Evolutionary conservation across 2,797 vertebrate genomes (phyloP).

Genomic region (Tarsius wallacei): DNA sequence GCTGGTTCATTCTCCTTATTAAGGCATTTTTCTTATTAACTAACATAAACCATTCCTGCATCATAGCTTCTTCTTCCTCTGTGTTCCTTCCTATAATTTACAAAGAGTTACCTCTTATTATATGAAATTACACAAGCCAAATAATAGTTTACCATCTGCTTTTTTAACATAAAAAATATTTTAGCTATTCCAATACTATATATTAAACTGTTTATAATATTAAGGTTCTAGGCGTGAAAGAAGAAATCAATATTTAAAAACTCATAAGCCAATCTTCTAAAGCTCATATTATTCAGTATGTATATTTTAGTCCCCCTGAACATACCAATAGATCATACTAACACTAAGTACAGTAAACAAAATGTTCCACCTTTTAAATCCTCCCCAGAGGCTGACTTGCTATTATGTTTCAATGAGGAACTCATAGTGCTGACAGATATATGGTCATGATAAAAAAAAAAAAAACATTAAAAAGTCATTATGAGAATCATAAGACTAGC

Average conservation of each 20-base stretch:
- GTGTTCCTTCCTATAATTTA: constrained; percentile 95
- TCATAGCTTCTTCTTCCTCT: constrained; percentile 99
- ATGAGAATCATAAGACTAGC: constrained; percentile 60
- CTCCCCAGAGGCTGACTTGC: constrained; percentile 79
- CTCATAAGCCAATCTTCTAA: constrained; percentile 68
- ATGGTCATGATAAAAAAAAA: constrained; percentile 57
- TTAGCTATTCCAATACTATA: background rate
- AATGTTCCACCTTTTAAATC: constrained; percentile 78
- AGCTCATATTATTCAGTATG: constrained; percentile 23
- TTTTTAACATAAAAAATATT: constrained; percentile 48
- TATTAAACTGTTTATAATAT: constrained; percentile 72
- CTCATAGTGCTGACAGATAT: constrained; percentile 77
- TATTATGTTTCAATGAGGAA: constrained; percentile 85
- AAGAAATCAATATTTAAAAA: constrained; percentile 56
- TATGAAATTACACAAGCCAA: constrained; percentile 16
- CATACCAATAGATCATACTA: constrained; percentile 80
- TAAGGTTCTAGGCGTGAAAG: constrained; percentile 37
- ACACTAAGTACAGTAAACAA: constrained; percentile 85
- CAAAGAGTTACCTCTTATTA: constrained; percentile 63
- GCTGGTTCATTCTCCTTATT: constrained; percentile 98
- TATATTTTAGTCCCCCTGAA: constrained; percentile 73
- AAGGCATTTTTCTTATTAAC: constrained; percentile 99
- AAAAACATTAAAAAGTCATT: constrained; percentile 70
- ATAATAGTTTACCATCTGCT: background rate
- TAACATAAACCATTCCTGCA: constrained; percentile 99